Percentiles rank a stretch among this genome's conserved stretches.
Conservation (phyloP, 2,113 vertebrate genomes). For the Mesoclemmys tuberculata region DNA sequence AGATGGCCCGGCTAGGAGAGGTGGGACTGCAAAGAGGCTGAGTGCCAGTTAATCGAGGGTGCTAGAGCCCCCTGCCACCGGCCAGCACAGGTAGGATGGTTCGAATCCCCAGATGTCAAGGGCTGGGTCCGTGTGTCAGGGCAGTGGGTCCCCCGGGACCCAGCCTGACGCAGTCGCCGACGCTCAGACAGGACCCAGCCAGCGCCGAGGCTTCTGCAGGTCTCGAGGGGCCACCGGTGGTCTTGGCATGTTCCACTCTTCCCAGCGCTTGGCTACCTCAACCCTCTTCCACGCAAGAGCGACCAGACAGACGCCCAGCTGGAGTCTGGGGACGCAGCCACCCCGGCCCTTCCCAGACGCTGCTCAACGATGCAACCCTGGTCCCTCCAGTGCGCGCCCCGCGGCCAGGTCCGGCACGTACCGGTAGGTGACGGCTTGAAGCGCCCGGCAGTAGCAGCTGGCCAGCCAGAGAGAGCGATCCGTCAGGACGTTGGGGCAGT, state of each 20-base stretch:
- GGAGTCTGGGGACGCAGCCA: neutral
- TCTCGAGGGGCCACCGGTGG: neutral
- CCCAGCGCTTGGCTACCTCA: neutral
- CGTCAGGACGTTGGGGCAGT: slow-evolving; percentile 97
- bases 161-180: neutral
- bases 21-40: neutral
- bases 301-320: neutral
- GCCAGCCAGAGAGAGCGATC: slow-evolving; percentile 99
- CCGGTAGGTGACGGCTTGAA: slow-evolving; percentile 98
- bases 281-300: neutral
- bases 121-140: neutral
- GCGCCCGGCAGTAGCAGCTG: slow-evolving; percentile 97
- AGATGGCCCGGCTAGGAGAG: neutral
- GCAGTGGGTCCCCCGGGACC: too few species aligned
- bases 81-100: neutral
- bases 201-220: neutral
- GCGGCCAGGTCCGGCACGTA: slow-evolving; percentile 30
- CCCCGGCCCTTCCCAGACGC: neutral
- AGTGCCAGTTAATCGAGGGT: neutral
- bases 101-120: neutral
- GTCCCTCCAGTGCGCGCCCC: too few species aligned
- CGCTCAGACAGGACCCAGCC: neutral
- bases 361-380: neutral
- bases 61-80: neutral
- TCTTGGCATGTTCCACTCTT: neutral